Percentiles rank a stretch among this genome's conserved stretches.
Evolutionary conservation across 2,113 vertebrate genomes (phyloP).

Genomic region (Rhombomys opimus): DNA sequence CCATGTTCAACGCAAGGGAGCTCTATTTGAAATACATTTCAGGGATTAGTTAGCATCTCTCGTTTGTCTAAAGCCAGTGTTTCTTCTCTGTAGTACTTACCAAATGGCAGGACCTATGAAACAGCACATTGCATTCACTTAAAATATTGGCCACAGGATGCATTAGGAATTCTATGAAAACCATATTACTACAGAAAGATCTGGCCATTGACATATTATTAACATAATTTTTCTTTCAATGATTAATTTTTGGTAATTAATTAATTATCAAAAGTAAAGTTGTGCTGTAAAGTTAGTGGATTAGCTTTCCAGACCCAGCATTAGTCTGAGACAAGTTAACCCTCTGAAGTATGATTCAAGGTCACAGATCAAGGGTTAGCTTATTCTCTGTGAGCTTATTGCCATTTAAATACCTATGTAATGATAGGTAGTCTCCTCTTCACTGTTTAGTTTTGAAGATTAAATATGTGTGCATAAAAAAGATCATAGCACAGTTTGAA

Average conservation of each 20-base stretch:
- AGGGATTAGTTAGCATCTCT: neutral
- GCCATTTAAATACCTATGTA: neutral
- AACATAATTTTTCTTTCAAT: neutral
- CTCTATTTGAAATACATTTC: neutral
- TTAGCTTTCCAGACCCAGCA: neutral
- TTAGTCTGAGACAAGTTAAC: neutral
- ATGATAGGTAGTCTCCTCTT: neutral
- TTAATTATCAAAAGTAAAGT: too few relatives aligned
- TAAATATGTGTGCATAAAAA: neutral
- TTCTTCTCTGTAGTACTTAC: neutral
- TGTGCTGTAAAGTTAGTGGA: neutral
- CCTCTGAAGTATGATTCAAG: neutral
- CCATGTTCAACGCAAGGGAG: neutral
- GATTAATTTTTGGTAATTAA: neutral
- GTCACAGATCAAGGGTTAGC: neutral
- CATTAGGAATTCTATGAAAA: neutral
- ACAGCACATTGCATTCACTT: neutral
- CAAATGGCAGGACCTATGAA: neutral
- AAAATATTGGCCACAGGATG: neutral
- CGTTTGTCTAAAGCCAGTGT: neutral
- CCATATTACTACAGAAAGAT: neutral
- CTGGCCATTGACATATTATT: neutral
- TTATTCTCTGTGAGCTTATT: conserved; percentile 2
- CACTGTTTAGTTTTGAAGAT: neutral
- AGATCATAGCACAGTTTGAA: neutral